Percentiles rank a stretch among this genome's conserved stretches.
These are phyloP conservation scores for Formica selysi DNA, from an alignment of 1,140 invertebrate species.

Conservation along the genomic window DNA sequence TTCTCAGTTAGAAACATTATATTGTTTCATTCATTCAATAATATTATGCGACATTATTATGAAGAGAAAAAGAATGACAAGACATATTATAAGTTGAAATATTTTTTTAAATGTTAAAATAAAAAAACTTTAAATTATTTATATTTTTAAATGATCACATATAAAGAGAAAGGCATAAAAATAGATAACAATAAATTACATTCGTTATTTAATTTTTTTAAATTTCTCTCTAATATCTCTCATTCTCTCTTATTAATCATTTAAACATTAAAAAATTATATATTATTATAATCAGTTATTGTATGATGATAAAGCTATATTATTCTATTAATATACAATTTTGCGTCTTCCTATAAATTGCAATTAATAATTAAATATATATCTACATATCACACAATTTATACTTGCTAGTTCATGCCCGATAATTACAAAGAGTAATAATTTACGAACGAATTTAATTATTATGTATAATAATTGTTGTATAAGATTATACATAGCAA, in stretches of 20 bases:
- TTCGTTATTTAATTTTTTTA: background rate
- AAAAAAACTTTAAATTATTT: background rate
- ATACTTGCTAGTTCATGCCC: constrained; percentile 48
- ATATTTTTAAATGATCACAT: background rate
- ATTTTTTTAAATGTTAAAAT: background rate
- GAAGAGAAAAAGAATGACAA: no score
- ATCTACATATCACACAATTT: constrained; percentile 43
- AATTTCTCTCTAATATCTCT: background rate
- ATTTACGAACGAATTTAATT: constrained; percentile 55
- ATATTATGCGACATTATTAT: no score
- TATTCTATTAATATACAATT: constrained; percentile 51
- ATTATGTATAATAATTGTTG: constrained; percentile 41
- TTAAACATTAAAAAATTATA: background rate
- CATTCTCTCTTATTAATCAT: background rate
- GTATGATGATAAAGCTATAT: constrained; percentile 14
- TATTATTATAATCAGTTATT: constrained; percentile 32
- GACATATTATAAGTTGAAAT: background rate
- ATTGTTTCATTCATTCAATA: background rate
- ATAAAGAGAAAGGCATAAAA: background rate
- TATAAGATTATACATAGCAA: constrained; percentile 41
- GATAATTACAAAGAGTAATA: constrained; percentile 47
- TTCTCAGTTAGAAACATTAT: background rate
- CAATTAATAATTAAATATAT: constrained; percentile 55
- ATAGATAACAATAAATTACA: background rate
- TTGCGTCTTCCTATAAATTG: constrained; percentile 39